A percentile compares a stretch with the other conserved stretches of the same genome.
phyloP scores from a whole-genome alignment of 2,888 invertebrate species.

The Drosophila cyrtoloma region DNA sequence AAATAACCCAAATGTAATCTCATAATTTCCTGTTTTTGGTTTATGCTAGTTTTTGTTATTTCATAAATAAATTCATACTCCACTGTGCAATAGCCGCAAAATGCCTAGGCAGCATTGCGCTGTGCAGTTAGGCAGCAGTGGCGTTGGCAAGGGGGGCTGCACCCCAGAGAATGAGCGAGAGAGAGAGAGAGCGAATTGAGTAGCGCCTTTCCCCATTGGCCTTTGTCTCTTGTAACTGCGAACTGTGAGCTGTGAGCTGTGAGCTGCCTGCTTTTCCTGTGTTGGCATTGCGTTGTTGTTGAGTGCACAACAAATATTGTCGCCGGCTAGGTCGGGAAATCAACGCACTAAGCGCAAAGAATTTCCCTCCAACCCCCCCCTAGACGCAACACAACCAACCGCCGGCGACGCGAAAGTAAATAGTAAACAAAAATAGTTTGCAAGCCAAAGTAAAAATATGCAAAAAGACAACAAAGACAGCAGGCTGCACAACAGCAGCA shows the following conservation, averaged over 20 bases:
- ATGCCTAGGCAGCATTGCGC: conserved; percentile 51
- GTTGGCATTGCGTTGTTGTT: conserved; percentile 54
- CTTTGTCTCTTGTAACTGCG: conserved; percentile 58
- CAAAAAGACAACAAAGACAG: conserved; percentile 41
- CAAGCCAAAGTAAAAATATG: conserved; percentile 69
- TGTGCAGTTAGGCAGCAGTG: conserved; percentile 1
- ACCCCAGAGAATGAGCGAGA: not conserved
- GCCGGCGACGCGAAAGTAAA: conserved; percentile 67
- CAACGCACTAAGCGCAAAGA: conserved; percentile 64
- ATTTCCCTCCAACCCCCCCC: conserved; percentile 7
- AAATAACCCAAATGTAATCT: not conserved
- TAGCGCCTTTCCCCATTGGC: conserved; percentile 66
- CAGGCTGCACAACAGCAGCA: conserved; percentile 20
- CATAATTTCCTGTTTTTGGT: not conserved
- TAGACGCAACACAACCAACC: conserved; percentile 18
- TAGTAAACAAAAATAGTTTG: conserved; percentile 80
- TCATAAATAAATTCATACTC: not conserved
- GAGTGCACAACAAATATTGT: conserved; percentile 82
- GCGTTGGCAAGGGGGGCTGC: not conserved
- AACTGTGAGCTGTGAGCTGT: not conserved
- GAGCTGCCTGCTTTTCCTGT: conserved; percentile 21
- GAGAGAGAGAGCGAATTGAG: not conserved
- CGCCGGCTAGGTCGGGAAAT: conserved; percentile 83
- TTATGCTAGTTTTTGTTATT: not conserved
- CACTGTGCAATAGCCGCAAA: conserved; percentile 58